phyloP scores from a whole-genome alignment of 2,888 invertebrate genomes.

The Dinocampus coccinellae region DNA sequence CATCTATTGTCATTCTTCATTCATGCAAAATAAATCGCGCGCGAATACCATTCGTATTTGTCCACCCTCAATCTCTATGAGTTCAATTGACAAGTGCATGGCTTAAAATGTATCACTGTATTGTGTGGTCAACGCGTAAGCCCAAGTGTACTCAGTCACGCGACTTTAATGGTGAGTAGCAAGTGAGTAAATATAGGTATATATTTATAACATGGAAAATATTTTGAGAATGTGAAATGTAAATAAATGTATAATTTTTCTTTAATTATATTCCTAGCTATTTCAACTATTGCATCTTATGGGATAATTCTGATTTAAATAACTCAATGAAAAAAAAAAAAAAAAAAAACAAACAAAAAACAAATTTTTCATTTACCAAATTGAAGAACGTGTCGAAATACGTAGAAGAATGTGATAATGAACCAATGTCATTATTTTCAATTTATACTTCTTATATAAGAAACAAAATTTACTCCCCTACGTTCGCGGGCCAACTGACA shows the following conservation, averaged over 20 bases:
- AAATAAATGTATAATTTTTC: too few species aligned
- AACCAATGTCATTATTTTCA: neutral
- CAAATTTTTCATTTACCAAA: neutral
- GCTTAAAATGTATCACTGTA: neutral
- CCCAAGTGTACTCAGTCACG: neutral
- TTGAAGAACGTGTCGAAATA: neutral
- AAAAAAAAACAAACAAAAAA: too few species aligned
- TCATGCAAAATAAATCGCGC: neutral
- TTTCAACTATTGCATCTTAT: too few species aligned
- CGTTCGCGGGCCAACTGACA: constrained; percentile 32
- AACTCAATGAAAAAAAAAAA: too few species aligned
- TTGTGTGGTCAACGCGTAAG: neutral
- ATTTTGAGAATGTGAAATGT: neutral
- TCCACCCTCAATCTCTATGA: neutral
- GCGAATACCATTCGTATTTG: neutral
- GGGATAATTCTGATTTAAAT: too few species aligned
- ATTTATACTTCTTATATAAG: neutral
- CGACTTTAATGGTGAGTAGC: neutral
- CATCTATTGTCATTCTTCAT: constrained; percentile 2
- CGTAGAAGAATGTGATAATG: neutral
- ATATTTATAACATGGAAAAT: neutral
- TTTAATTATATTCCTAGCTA: too few species aligned
- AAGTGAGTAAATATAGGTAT: neutral
- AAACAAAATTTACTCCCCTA: constrained; percentile 46
- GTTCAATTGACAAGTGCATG: constrained; percentile 2